Evolutionary conservation across 30 jellyfish, hydroid and myxozoan genomes (phyloP).

Genomic region (Aurelia coerulea): DNA sequence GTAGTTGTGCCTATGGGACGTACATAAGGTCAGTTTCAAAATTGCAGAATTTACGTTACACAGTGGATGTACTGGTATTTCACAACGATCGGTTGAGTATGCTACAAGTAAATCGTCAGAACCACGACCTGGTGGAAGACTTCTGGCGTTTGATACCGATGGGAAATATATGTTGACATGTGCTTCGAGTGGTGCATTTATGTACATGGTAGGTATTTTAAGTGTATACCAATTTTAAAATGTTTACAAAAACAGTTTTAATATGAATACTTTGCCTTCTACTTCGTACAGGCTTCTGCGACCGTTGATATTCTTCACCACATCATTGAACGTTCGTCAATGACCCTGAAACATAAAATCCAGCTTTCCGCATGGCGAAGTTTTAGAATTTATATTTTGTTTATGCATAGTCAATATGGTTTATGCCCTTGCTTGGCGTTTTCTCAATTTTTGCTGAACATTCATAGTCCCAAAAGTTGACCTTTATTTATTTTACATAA

Average conservation of each 20-base stretch:
- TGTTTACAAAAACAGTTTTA: background rate
- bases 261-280: background rate
- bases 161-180: conserved; percentile 89
- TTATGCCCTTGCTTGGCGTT: too few relatives aligned
- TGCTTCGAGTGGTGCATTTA: conserved; percentile 66
- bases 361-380: too few relatives aligned
- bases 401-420: too few relatives aligned
- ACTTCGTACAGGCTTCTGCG: too few relatives aligned
- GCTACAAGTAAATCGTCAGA: conserved; percentile 9
- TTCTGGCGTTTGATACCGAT: conserved; percentile 85
- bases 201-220: conserved; percentile 65
- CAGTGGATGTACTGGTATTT: conserved; percentile 69
- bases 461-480: too few relatives aligned
- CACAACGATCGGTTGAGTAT: conserved; percentile 5
- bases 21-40: conserved; percentile 88
- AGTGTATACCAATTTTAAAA: background rate
- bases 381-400: too few relatives aligned
- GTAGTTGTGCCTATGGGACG: conserved; percentile 93
- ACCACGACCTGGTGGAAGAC: conserved; percentile 78
- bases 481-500: too few relatives aligned
- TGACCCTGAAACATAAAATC: too few relatives aligned
- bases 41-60: conserved; percentile 75
- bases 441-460: too few relatives aligned
- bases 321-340: background rate
- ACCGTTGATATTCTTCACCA: background rate